A percentile compares a stretch with the other conserved stretches of the same genome.
phyloP scores from a whole-genome alignment of 2,888 invertebrate genomes.

The Baccha elongata region DNA sequence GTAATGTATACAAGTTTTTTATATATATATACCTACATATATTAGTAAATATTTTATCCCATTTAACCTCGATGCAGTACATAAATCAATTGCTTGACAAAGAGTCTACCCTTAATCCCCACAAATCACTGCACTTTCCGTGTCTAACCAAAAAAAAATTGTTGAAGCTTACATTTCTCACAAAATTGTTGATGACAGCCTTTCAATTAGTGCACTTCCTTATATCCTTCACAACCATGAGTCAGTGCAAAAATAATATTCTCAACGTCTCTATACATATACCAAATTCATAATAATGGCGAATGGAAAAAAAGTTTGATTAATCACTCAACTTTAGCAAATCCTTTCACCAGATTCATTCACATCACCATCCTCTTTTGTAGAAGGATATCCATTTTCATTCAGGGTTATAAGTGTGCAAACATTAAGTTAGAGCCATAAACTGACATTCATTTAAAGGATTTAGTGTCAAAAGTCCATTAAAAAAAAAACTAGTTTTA shows the following conservation, averaged over 20 bases:
- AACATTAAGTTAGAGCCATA: slow-evolving; percentile 10
- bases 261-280: slow-evolving; percentile 20
- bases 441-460: slow-evolving; percentile 28
- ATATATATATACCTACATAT: no score
- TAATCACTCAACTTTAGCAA: slow-evolving; percentile 52
- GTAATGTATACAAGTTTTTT: no score
- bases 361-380: not conserved
- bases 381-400: slow-evolving; percentile 1
- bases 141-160: not conserved
- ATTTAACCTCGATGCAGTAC: not conserved
- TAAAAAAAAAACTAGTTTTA: not conserved
- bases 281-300: slow-evolving; percentile 14
- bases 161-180: slow-evolving; percentile 17
- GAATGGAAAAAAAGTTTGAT: slow-evolving; percentile 21
- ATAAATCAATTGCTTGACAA: slow-evolving; percentile 21
- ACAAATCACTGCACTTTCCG: slow-evolving; percentile 25
- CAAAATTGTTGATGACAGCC: slow-evolving; percentile 56
- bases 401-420: not conserved
- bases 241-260: slow-evolving; percentile 39
- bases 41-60: not conserved
- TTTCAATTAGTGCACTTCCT: slow-evolving; percentile 64
- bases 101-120: slow-evolving; percentile 6
- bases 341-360: slow-evolving; percentile 37
- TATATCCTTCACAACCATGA: slow-evolving; percentile 38
- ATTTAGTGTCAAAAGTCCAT: not conserved